Base-by-base conservation (phyloP, 2,113 vertebrate species). In the Loxodonta africana region DNA sequence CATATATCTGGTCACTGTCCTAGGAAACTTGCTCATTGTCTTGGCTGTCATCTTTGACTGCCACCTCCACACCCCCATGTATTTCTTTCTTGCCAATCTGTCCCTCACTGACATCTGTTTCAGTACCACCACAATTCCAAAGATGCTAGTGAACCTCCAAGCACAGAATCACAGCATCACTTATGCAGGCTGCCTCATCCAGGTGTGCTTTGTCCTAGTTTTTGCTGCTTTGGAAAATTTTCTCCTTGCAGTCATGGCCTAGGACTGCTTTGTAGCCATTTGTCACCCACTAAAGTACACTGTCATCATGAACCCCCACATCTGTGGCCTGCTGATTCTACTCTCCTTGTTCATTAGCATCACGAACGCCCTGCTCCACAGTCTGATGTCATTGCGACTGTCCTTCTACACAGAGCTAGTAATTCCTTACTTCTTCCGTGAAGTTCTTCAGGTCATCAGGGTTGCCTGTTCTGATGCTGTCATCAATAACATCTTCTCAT, bases 161-260 rank as follows among this genome's bases (percentile, higher is more conserved):
- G 5, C 5, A 25, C n/a, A 41, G 6, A 41, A 41, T n/a, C 73
- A 41, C 37, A 74, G 73, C 20, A 74, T 74, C 18, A 10, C n/a
- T 41, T 74, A 74, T 25, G 41, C n/a, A 23, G 73, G 37, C n/a
- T 74, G 73, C 73, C 73, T 74, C 20, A 8, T 1, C 37, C 73
- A 74, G 73, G 20, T 74, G 7, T 74, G 18, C 73, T 74, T 74
- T 41, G 73, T 41, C 73, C 18, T 74, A 20, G 4, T 41, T 74
- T 74, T 74, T 57, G 23, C 6, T 3, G 4, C n/a, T 37, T 48
- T 94, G 53, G 82, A 96, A 44, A 94, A 21, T 33, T 92, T 33
- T 15, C 80, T 96, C 1, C 90, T 97, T 21, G 12, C 37, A 3
- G 3, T 10, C 4, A 96, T 96, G 93, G 93, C 90, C 28, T 97